Evolutionary conservation across 2,888 invertebrate species (phyloP).

Genomic region (Agrochola litura): DNA sequence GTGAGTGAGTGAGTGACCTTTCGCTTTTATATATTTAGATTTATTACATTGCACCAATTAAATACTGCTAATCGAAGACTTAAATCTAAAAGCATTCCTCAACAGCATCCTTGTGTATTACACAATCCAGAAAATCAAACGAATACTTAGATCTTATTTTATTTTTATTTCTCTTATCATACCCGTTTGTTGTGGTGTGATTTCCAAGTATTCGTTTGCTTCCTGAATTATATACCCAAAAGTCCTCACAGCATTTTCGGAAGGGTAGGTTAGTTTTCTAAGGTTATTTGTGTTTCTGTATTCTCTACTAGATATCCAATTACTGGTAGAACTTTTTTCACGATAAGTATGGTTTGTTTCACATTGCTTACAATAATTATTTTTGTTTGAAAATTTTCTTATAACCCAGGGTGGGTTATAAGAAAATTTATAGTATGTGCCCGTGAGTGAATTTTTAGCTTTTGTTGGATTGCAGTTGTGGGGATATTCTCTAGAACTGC

Average conservation of each 20-base stretch:
- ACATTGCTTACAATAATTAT: not conserved
- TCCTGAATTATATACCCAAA: not conserved
- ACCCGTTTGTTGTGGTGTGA: not conserved
- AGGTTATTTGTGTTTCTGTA: not conserved
- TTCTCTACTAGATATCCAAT: not conserved
- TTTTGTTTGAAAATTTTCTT: not conserved
- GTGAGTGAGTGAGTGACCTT: too few relatives aligned
- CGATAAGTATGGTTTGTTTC: not conserved
- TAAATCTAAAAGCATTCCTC: not conserved
- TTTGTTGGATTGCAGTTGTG: not conserved
- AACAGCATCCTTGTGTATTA: not conserved
- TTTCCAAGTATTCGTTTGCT: not conserved
- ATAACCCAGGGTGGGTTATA: too few relatives aligned
- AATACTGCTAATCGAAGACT: not conserved
- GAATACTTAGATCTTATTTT: conserved; percentile 1
- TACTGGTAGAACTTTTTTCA: not conserved
- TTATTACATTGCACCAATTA: too few relatives aligned
- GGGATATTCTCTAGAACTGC: not conserved
- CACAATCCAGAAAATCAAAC: not conserved
- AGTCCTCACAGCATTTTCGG: not conserved
- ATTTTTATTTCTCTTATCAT: not conserved
- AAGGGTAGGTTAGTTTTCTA: not conserved
- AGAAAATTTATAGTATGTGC: too few relatives aligned
- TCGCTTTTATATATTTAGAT: too few relatives aligned
- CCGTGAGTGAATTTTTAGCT: not conserved